These are phyloP conservation scores for Atrichornis clamosus DNA, from an alignment of 2,113 vertebrate species.

Conservation along the genomic window DNA sequence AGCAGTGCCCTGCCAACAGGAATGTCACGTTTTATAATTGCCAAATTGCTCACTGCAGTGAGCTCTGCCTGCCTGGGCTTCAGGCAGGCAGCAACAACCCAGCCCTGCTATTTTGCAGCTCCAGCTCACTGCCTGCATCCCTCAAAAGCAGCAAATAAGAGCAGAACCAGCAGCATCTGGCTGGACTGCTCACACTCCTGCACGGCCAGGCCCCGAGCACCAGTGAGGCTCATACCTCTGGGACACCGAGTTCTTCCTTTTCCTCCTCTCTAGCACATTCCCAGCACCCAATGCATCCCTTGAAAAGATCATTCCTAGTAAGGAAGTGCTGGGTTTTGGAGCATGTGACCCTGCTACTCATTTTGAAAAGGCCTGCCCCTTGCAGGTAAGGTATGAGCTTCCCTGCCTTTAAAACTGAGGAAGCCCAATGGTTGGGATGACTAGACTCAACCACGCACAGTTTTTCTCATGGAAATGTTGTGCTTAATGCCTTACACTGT, in stretches of 20 bases:
- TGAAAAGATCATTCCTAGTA: neutral
- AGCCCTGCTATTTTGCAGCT: neutral
- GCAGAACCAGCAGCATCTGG: conserved; percentile 13
- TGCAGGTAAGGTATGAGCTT: neutral
- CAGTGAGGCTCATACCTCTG: neutral
- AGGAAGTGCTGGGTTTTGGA: neutral
- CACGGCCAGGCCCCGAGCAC: fast-evolving
- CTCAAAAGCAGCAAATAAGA: conserved; percentile 10
- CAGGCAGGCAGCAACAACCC: neutral
- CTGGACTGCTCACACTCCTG: neutral
- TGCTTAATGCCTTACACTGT: neutral
- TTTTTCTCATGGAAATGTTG: neutral
- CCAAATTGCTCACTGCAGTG: neutral
- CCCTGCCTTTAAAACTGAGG: neutral
- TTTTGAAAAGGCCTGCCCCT: neutral
- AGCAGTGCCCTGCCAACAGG: neutral
- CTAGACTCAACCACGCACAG: neutral
- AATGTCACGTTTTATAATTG: conserved; percentile 50
- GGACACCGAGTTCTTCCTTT: neutral
- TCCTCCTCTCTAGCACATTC: neutral
- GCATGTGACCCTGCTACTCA: neutral
- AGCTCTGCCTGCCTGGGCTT: conserved; percentile 1
- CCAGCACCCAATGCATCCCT: neutral
- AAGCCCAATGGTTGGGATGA: neutral
- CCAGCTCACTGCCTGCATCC: neutral